A percentile compares a stretch with the other conserved stretches of the same genome.
phyloP scores from a whole-genome alignment of 2,888 invertebrate genomes.

The Protophormia terraenovae region DNA sequence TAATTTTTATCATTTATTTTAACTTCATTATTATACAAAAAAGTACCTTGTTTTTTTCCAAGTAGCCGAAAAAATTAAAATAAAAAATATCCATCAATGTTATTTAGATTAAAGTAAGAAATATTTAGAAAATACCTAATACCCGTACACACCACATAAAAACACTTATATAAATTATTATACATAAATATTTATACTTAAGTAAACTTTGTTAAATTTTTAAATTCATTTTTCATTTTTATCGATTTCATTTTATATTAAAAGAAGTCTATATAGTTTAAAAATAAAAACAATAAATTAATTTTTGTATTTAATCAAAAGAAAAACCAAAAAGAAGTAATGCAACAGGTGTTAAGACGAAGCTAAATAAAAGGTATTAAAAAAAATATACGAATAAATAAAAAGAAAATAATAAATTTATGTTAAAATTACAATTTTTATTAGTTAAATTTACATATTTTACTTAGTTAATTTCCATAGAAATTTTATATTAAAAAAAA shows the following conservation, averaged over 20 bases:
- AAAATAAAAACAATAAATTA: neutral
- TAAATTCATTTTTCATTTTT: neutral
- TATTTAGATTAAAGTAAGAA: conserved; percentile 26
- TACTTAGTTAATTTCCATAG: conserved; percentile 17
- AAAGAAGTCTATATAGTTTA: conserved; percentile 1
- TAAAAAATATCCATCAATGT: conserved; percentile 5
- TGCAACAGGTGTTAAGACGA: neutral
- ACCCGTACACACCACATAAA: neutral
- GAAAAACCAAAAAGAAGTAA: neutral
- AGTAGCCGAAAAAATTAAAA: conserved; percentile 4
- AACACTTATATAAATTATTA: too few relatives aligned
- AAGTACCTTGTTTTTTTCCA: conserved; percentile 46
- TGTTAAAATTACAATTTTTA: neutral
- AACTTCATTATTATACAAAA: neutral
- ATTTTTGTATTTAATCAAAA: neutral
- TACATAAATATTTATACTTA: neutral
- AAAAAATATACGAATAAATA: neutral
- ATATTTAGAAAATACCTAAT: neutral
- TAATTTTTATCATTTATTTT: neutral
- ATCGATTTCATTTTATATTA: conserved; percentile 4
- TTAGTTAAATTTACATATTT: neutral
- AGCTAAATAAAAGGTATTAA: neutral
- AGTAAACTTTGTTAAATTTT: conserved; percentile 31
- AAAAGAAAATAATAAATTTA: neutral
- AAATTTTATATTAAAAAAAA: conserved; percentile 21